These are phyloP conservation scores for Colius striatus DNA, from an alignment of 2,113 vertebrate species.

Conservation along the genomic window DNA sequence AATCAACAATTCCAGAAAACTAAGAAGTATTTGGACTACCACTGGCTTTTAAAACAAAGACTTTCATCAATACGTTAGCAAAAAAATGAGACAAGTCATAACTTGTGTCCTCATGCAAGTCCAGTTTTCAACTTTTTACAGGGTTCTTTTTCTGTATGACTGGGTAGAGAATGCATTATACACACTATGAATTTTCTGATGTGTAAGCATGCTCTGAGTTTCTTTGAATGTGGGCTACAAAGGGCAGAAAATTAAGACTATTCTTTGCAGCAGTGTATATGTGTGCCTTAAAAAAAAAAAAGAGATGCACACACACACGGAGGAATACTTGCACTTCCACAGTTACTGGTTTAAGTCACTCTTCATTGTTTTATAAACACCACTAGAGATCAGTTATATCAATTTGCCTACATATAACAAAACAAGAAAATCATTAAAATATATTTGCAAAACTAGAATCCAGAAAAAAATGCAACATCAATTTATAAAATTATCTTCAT, in stretches of 20 bases:
- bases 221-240: not conserved
- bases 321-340: not conserved
- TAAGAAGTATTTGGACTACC: not conserved
- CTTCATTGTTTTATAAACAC: not conserved
- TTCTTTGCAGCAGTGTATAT: not conserved
- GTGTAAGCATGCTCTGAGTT: not conserved
- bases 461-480: not conserved
- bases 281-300: not conserved
- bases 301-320: not conserved
- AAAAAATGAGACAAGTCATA: not conserved
- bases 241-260: not conserved
- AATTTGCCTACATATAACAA: not conserved
- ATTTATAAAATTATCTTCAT: not conserved
- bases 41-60: not conserved
- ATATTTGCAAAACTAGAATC: not conserved
- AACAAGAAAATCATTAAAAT: not conserved
- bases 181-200: not conserved
- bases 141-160: not conserved
- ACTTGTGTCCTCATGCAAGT: fast-evolving
- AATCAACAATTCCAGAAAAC: not conserved
- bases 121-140: not conserved
- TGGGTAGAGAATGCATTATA: not conserved
- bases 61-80: not conserved
- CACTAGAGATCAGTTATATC: not conserved
- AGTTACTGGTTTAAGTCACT: not conserved